Evolutionary conservation across 1,140 invertebrate genomes (phyloP).

Genomic region (Lasioglossum baleicum): DNA sequence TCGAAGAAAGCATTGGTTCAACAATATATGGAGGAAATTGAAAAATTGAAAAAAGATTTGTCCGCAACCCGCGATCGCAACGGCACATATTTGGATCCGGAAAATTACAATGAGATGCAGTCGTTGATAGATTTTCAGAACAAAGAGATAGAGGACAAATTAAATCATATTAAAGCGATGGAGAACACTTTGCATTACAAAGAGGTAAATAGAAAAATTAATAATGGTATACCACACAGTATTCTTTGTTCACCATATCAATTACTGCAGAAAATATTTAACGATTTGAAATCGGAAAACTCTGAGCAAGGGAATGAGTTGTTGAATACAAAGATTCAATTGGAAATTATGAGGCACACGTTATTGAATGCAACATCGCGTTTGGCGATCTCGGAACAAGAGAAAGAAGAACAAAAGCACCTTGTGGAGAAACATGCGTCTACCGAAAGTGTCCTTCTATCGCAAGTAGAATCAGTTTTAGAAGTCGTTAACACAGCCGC

Average conservation of each 20-base stretch:
- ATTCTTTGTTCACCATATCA: neutral
- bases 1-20: conserved; percentile 92
- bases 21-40: conserved; percentile 96
- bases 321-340: conserved; percentile 78
- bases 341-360: conserved; percentile 80
- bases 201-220: conserved; percentile 74
- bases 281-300: conserved; percentile 79
- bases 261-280: conserved; percentile 77
- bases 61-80: conserved; percentile 91
- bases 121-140: conserved; percentile 85
- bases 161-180: conserved; percentile 84
- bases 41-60: conserved; percentile 90
- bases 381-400: conserved; percentile 78
- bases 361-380: conserved; percentile 76
- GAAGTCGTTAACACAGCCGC: conserved; percentile 84
- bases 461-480: conserved; percentile 84
- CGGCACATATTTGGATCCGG: conserved; percentile 90
- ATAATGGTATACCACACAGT: neutral
- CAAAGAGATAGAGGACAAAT: conserved; percentile 87
- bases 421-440: conserved; percentile 84
- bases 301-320: conserved; percentile 79
- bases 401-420: conserved; percentile 82
- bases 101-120: conserved; percentile 90
- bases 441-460: conserved; percentile 83
- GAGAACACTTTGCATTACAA: conserved; percentile 85